Evolutionary conservation across 2,113 vertebrate species (phyloP).

Genomic region (Daubentonia madagascariensis): DNA sequence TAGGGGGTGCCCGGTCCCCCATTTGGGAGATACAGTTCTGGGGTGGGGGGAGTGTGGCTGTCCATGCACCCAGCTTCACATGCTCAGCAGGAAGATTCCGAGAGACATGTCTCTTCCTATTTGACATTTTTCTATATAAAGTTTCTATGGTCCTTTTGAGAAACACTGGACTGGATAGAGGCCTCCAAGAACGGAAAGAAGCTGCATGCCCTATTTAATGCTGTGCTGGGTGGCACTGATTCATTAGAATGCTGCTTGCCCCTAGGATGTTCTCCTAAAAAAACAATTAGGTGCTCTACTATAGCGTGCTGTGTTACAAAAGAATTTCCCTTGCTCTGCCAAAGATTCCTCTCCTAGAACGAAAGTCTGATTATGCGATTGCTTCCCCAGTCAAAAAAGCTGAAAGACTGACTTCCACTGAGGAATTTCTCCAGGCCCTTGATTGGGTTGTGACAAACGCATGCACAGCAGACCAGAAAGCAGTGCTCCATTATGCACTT

Average conservation of each 20-base stretch:
- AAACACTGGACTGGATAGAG: not conserved
- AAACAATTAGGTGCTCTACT: not conserved
- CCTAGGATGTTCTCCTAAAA: too few species aligned
- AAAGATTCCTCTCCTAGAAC: not conserved
- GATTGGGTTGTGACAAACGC: not conserved
- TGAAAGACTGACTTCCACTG: not conserved
- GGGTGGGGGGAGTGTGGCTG: fast-evolving
- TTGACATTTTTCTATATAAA: not conserved
- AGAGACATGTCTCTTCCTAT: not conserved
- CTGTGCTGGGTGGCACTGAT: not conserved
- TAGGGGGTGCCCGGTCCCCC: not conserved
- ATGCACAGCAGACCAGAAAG: too few species aligned
- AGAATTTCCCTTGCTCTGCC: not conserved
- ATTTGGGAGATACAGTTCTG: not conserved
- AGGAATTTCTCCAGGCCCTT: not conserved
- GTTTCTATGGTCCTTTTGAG: not conserved
- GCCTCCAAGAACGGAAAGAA: not conserved
- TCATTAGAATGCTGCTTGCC: too few species aligned
- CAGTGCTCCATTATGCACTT: too few species aligned
- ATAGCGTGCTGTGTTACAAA: not conserved
- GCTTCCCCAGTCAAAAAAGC: not conserved
- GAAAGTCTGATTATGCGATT: not conserved
- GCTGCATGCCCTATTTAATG: not conserved
- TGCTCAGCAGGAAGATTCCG: not conserved
- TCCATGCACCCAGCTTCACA: not conserved